Base-by-base conservation (phyloP, 2,888 invertebrate genomes). In the Eubasilissa splendida region DNA sequence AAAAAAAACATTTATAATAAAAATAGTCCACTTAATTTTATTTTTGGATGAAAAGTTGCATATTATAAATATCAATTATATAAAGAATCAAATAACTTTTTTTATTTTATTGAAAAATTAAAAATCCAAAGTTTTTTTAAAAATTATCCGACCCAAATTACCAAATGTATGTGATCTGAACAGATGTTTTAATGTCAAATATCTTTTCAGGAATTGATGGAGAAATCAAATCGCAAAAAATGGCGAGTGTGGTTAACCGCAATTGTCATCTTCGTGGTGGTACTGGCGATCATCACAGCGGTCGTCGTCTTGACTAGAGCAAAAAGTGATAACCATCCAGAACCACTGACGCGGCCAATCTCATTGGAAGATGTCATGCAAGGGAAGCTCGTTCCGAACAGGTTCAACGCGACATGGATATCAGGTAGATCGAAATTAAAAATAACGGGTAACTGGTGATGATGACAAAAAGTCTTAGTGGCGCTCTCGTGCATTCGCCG, bases 331-430 rank as follows among this genome's bases (percentile, higher is more conserved):
- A 59, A 33, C 60, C 80, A 79, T 52, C 70, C 81, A 12, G 65
- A 79, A 5, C 77, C 22, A 31, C 59, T 66, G 71, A 60, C 33
- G 84, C 89, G 83, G 54, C 86, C 88, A 1, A 89, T 94, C 84
- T 91, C 91, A 77, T 89, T 96, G 81, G 94, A 95, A 81, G 95
- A 96, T 85, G 91, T 96, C 84, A 91, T 96, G 22, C 90, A 90
- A 58, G 95, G 95, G 70, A 92, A 91, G 82, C 92, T 94, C 83
- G 88, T 92, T 12, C 91, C 95, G 0, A 90, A 91, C 81, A 89
- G 92, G 63, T 96, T 96, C 87, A 96, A 96, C 87, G 96, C 94
- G 76, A 93, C 94, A 70, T 97, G 96, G 96, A 90, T 95, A 80
- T 92, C 94, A 87, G 95, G 96, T 95, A 88, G 53, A 9, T 70